Evolutionary conservation across 2,888 invertebrate genomes (phyloP).

Genomic region (Aleiodes testaceus): DNA sequence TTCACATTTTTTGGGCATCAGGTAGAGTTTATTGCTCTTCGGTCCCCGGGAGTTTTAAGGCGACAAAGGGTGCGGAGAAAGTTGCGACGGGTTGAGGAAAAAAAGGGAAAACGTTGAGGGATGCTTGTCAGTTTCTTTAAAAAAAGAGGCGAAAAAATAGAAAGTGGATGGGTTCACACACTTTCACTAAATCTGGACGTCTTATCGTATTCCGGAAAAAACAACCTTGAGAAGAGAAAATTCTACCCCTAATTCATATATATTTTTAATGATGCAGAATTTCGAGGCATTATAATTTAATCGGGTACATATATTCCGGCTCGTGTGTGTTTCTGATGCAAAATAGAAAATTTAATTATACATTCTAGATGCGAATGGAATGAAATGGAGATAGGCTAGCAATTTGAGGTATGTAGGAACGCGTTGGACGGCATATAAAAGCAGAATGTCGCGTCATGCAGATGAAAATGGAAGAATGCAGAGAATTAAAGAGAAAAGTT

Average conservation of each 20-base stretch:
- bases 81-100: constrained; percentile 48
- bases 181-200: constrained; percentile 36
- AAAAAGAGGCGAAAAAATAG: constrained; percentile 45
- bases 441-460: background rate
- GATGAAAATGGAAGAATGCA: constrained; percentile 8
- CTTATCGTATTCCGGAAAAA: constrained; percentile 2
- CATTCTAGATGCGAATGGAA: constrained; percentile 39
- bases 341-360: constrained; percentile 34
- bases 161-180: constrained; percentile 27
- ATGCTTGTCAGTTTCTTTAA: constrained; percentile 46
- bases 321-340: background rate
- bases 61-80: constrained; percentile 61
- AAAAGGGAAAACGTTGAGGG: constrained; percentile 22
- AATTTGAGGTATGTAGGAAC: constrained; percentile 31
- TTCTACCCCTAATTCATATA: constrained; percentile 16
- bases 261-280: too few species aligned
- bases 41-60: too few species aligned
- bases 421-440: constrained; percentile 31
- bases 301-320: background rate
- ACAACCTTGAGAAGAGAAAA: constrained; percentile 33
- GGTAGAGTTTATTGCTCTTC: constrained; percentile 37
- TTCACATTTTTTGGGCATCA: constrained; percentile 29
- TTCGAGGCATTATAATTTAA: too few species aligned
- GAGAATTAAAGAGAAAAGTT: background rate
- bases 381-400: constrained; percentile 18